Percentiles rank a stretch among this genome's conserved stretches.
phyloP scores from a whole-genome alignment of 2,113 vertebrate species.

The crab-eating macaque (Macaca fascicularis) region T2T-MFA8v1.1 NC_088385.1:96068001-96068500 shows the following conservation, averaged over 20 bases:
- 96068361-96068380: not conserved
- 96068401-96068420: not conserved
- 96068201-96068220: not conserved
- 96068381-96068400: not conserved
- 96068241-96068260: not conserved
- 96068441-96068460: not conserved
- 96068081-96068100: slow-evolving; percentile 4
- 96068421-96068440: not conserved
- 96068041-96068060: not conserved
- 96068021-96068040: not conserved
- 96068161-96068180: not conserved
- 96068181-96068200: not conserved
- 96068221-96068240: not conserved
- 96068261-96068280: not conserved
- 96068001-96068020: not conserved
- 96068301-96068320: not conserved
- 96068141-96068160: not conserved
- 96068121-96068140: slow-evolving; percentile 4
- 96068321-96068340: not conserved
- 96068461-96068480: not conserved
- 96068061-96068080: not conserved
- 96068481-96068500: not conserved
- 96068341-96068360: not conserved
- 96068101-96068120: not conserved
- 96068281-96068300: not conserved